phyloP scores from a whole-genome alignment of 1,140 invertebrate genomes.

The Lordiphosa mommai region DNA sequence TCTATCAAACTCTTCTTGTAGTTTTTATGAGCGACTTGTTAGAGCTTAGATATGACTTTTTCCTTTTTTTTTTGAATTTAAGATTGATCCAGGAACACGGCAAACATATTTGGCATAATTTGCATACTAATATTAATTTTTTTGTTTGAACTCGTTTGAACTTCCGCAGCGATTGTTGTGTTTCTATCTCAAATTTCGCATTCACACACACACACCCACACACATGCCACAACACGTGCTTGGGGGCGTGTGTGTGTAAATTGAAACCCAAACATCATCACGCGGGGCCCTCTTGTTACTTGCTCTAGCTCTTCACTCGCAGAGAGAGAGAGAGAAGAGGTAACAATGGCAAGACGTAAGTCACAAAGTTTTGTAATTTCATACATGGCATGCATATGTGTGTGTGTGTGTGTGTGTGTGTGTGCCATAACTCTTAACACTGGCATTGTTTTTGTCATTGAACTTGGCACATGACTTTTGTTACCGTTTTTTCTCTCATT shows the following conservation, averaged over 20 bases:
- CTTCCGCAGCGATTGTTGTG: conserved; percentile 59
- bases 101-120: too few species aligned
- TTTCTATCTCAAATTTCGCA: conserved; percentile 65
- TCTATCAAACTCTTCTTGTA: too few species aligned
- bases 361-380: conserved; percentile 65
- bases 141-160: conserved; percentile 66
- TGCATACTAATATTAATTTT: conserved; percentile 11
- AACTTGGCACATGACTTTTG: conserved; percentile 52
- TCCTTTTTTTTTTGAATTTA: too few species aligned
- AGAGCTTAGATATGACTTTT: too few species aligned
- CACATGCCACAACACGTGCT: conserved; percentile 57
- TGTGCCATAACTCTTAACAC: neutral
- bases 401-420: conserved; percentile 2
- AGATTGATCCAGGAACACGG: too few species aligned
- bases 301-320: too few species aligned
- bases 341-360: conserved; percentile 63
- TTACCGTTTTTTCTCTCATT: conserved; percentile 33
- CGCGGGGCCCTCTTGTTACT: neutral
- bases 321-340: neutral
- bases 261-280: conserved; percentile 46
- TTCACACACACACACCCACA: conserved; percentile 13
- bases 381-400: conserved; percentile 30
- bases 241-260: conserved; percentile 51
- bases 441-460: conserved; percentile 36
- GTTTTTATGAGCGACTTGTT: too few species aligned